A percentile compares a stretch with the other conserved stretches of the same genome.
These are phyloP conservation scores for Oreochromis tanganicae DNA, from an alignment of 2,113 vertebrate genomes.

Conservation along the genomic window DNA sequence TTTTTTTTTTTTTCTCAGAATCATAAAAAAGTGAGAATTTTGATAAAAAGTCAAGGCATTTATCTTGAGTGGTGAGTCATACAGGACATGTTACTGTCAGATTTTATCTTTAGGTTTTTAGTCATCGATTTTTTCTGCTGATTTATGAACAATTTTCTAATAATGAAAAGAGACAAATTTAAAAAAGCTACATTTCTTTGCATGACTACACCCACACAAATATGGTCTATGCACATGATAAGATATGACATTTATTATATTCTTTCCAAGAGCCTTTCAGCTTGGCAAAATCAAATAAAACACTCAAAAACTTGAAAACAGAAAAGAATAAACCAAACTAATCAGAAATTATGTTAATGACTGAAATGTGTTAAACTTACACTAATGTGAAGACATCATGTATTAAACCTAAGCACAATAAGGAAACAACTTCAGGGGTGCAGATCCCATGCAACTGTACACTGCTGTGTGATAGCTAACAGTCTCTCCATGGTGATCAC, in stretches of 20 bases:
- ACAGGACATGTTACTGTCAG: not conserved
- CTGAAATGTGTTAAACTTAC: not conserved
- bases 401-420: not conserved
- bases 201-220: not conserved
- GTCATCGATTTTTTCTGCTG: not conserved
- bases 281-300: not conserved
- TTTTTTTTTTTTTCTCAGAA: fast-evolving
- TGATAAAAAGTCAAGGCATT: not conserved
- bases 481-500: slow-evolving; percentile 28
- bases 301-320: not conserved
- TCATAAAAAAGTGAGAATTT: not conserved
- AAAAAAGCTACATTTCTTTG: not conserved
- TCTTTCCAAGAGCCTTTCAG: not conserved
- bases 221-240: not conserved
- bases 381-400: not conserved
- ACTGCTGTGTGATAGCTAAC: not conserved
- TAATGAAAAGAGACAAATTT: not conserved
- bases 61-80: not conserved
- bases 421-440: not conserved
- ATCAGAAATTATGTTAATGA: not conserved
- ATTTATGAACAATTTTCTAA: not conserved
- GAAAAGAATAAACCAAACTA: not conserved
- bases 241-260: not conserved
- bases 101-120: not conserved
- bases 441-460: not conserved